Conservation (phyloP, 2,113 vertebrate genomes). For the Myanophis thanlyinensis region DNA sequence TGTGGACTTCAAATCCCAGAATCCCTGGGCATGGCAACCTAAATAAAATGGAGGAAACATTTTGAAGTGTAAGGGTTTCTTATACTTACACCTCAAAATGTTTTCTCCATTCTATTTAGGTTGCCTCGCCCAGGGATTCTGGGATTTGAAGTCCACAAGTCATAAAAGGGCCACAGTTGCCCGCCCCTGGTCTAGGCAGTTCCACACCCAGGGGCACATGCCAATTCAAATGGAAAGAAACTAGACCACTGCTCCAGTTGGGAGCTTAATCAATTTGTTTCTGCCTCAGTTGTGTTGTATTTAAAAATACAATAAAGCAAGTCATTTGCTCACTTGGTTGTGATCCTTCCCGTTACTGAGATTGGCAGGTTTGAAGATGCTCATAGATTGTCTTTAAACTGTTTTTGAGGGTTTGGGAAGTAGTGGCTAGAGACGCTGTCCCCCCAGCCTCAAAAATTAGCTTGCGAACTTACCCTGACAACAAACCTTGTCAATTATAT, state of each 20-base stretch:
- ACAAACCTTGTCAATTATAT: background rate
- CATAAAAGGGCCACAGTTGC: too few relatives aligned
- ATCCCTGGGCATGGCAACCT: too few relatives aligned
- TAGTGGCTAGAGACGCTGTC: background rate
- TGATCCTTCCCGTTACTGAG: background rate
- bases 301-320: background rate
- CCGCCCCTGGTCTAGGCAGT: background rate
- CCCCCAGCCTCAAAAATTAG: background rate
- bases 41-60: too few relatives aligned
- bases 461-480: background rate
- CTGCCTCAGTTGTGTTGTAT: background rate
- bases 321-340: background rate
- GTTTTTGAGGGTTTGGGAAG: background rate
- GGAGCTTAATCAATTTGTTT: background rate
- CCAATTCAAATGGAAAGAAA: background rate
- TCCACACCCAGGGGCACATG: background rate
- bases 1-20: too few relatives aligned
- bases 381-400: background rate
- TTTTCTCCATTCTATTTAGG: too few relatives aligned
- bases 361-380: background rate
- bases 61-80: too few relatives aligned
- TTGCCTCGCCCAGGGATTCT: too few relatives aligned
- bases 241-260: background rate
- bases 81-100: too few relatives aligned
- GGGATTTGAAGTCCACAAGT: too few relatives aligned